Percentiles rank a stretch among this genome's conserved stretches.
These are phyloP conservation scores for Cercopithecus neglectus DNA, from an alignment of 2,797 vertebrate genomes.

Conservation along the genomic window DNA sequence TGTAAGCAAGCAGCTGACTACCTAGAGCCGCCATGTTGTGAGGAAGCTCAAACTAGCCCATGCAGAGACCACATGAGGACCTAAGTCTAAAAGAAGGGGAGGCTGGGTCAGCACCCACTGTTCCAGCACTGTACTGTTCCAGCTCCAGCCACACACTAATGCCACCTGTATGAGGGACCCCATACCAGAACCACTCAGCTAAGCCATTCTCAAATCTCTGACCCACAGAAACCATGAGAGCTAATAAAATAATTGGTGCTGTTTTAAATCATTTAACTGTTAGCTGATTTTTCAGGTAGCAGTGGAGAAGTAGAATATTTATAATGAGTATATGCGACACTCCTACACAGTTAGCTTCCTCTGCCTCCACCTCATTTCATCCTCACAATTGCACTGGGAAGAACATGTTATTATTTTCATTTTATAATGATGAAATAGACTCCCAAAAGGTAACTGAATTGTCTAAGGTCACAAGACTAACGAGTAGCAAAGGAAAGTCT, in stretches of 20 bases:
- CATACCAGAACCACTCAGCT: neutral
- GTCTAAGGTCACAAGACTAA: neutral
- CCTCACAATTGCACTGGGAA: neutral
- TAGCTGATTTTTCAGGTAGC: neutral
- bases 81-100: neutral
- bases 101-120: rapidly evolving
- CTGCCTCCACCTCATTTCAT: neutral
- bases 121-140: neutral
- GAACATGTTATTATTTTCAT: neutral
- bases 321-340: neutral
- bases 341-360: neutral
- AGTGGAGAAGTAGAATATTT: rapidly evolving
- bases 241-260: neutral
- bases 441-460: neutral
- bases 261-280: neutral
- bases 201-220: neutral
- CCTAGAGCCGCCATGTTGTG: neutral
- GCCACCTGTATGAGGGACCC: rapidly evolving
- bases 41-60: neutral
- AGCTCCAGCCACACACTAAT: neutral
- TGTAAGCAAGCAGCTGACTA: neutral
- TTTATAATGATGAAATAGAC: neutral
- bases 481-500: neutral
- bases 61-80: neutral
- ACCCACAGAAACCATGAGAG: neutral